Conservation (phyloP, 2,113 vertebrate species). For the Mustela lutreola region DNA sequence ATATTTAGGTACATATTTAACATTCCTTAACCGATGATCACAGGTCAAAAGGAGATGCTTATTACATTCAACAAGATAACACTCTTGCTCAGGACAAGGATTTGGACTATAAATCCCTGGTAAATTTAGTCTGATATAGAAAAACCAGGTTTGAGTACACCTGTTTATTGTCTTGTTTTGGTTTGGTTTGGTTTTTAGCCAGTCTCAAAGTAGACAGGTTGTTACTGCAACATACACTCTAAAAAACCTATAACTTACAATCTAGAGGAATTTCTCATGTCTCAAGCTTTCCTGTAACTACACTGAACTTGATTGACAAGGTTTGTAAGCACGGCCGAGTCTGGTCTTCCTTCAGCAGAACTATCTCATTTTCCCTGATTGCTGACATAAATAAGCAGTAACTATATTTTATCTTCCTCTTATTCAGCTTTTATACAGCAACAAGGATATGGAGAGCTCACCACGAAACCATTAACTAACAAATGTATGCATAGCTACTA, state of each 20-base stretch:
- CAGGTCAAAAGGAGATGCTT: background rate
- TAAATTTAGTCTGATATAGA: background rate
- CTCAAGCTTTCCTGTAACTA: background rate
- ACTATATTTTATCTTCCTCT: background rate
- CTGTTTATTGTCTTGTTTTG: background rate
- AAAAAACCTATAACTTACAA: background rate
- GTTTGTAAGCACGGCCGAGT: background rate
- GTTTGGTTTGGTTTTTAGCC: background rate
- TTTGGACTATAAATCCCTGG: background rate
- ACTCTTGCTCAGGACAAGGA: background rate
- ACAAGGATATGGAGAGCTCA: background rate
- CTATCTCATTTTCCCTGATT: background rate
- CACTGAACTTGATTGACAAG: background rate
- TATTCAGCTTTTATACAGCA: background rate
- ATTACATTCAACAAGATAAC: background rate
- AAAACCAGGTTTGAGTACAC: background rate
- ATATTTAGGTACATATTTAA: background rate
- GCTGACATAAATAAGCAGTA: background rate
- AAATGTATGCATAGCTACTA: background rate
- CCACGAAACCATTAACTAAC: background rate
- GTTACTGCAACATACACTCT: background rate
- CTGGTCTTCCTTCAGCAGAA: background rate
- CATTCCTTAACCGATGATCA: constrained; percentile 36
- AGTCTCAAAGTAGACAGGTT: background rate
- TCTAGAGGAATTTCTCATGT: background rate